Base-by-base conservation (phyloP, 2,113 vertebrate genomes). In the Scomber scombrus region DNA sequence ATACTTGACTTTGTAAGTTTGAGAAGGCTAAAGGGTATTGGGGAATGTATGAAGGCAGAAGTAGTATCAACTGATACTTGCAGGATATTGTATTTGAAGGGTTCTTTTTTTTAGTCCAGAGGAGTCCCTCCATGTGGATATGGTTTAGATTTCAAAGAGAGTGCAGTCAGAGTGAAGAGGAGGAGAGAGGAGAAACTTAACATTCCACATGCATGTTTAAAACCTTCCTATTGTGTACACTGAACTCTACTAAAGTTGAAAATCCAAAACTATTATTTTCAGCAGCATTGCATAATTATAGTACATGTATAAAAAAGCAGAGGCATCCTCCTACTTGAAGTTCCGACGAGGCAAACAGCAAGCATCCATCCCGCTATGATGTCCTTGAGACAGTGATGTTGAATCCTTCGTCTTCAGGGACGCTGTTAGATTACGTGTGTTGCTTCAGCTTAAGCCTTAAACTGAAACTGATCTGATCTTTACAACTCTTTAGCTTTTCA, bases 1-100 rank as follows among this genome's bases (percentile, higher is more conserved):
- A 76, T 78, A 77, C 86, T 86, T 58, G 85, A 85, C 75, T 77
- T 52, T 86, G 21, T 34, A 71, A 56, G 62, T 82, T 82, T 88
- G 23, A 69, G 26, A 75, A 66, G 21, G 70, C 60, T 68, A 57
- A 80, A 82, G 69, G 72, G 73, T 67, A 31, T 62, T n/a, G 18
- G 21, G 47, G 23, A 29, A 67, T 13, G 45, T 60, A 47, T 79
- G 64, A 71, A 78, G 66, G 68, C 4, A 62, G 45, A 50, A 19
- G 51, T 14, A 58, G 65, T 13, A 66, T 73, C 50, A 72, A 76
- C 47, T 49, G 67, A 54, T 81, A 63, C 64, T 55, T 31, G 23
- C 40, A 10, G 43, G n/a, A 50, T 80, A 49, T 60, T 45, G 6
- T 18, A 64, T 66, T 13, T 45, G 26, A 67, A 64, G 23, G 10